These are phyloP conservation scores for Agrotis segetum DNA, from an alignment of 2,888 invertebrate species.

Conservation along the genomic window DNA sequence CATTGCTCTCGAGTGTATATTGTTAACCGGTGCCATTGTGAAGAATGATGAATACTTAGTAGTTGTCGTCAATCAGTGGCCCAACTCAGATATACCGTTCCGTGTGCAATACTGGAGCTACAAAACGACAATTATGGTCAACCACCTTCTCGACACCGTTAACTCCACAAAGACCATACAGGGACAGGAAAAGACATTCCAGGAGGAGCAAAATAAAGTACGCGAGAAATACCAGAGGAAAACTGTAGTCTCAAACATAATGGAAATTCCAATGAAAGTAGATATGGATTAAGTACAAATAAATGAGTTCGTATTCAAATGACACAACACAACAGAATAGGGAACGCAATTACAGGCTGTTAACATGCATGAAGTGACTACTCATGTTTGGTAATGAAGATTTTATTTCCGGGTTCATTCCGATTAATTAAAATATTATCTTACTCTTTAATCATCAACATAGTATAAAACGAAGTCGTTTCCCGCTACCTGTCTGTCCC, in stretches of 20 bases:
- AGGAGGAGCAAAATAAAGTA: neutral
- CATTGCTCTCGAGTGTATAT: too few relatives aligned
- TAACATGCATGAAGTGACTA: slow-evolving; percentile 29
- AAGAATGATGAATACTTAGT: too few relatives aligned
- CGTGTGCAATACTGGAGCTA: too few relatives aligned
- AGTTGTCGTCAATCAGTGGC: too few relatives aligned
- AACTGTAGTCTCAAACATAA: slow-evolving; percentile 12
- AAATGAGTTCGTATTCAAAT: slow-evolving; percentile 55
- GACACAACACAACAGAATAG: slow-evolving; percentile 41
- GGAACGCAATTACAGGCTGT: neutral
- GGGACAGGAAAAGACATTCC: neutral
- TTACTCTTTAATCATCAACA: too few relatives aligned
- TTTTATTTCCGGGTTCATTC: slow-evolving; percentile 29
- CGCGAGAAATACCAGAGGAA: slow-evolving; percentile 5
- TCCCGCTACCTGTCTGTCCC: too few relatives aligned
- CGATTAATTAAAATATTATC: neutral
- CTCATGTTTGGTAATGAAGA: slow-evolving; percentile 4
- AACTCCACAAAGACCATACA: neutral
- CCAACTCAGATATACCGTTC: too few relatives aligned
- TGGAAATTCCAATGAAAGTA: slow-evolving; percentile 36
- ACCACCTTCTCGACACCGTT: neutral
- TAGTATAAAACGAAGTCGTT: too few relatives aligned
- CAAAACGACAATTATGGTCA: too few relatives aligned
- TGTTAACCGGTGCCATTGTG: too few relatives aligned
- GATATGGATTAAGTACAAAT: slow-evolving; percentile 50